A percentile compares a stretch with the other conserved stretches of the same genome.
Conservation (phyloP, 2,113 vertebrate species). For the Sapajus apella region DNA sequence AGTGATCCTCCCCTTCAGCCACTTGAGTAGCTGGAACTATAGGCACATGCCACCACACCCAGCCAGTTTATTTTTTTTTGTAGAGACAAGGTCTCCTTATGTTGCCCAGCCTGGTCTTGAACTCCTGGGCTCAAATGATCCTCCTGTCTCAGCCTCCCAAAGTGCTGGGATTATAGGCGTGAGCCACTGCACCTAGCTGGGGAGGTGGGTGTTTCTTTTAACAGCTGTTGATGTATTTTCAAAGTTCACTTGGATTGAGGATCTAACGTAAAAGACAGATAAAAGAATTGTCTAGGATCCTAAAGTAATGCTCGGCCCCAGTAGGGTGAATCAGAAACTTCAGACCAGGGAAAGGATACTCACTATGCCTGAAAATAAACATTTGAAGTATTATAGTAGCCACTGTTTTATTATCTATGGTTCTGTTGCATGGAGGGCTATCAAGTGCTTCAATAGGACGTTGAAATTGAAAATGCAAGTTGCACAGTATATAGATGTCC, state of each 20-base stretch:
- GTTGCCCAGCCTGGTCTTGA: too few relatives aligned
- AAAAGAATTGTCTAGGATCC: background rate
- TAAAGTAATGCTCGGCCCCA: background rate
- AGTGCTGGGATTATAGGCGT: too few relatives aligned
- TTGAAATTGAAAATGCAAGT: background rate
- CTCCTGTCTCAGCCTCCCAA: too few relatives aligned
- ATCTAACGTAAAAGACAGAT: background rate
- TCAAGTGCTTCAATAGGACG: background rate
- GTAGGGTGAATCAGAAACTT: background rate
- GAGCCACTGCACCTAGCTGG: too few relatives aligned
- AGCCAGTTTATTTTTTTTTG: too few relatives aligned
- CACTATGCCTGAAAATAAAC: background rate
- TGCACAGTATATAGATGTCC: background rate
- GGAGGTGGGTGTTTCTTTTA: background rate
- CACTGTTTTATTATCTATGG: background rate
- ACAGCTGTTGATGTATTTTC: background rate
- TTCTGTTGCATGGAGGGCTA: background rate
- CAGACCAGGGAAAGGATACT: background rate
- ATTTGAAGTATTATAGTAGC: background rate
- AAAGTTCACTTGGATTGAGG: background rate
- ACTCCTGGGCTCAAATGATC: too few relatives aligned
- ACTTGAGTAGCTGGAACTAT: too few relatives aligned
- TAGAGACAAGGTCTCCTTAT: too few relatives aligned
- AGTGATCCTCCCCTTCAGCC: too few relatives aligned
- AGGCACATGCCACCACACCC: too few relatives aligned